phyloP scores from a whole-genome alignment of 2,113 vertebrate genomes.

The Orientallactaga bullata region DNA sequence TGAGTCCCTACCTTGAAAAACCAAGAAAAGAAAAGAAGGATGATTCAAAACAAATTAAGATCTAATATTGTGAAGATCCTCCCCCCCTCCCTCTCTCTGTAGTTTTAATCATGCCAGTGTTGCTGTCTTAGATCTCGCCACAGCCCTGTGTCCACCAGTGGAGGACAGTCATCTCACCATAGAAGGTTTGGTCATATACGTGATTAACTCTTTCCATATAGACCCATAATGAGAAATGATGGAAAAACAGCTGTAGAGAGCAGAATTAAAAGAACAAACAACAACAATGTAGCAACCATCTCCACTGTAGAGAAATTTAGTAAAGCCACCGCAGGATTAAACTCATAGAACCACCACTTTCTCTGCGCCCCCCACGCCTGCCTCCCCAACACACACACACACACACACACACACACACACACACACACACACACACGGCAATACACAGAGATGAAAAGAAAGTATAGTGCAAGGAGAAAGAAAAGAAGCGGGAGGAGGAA shows the following conservation, averaged over 20 bases:
- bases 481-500: background rate
- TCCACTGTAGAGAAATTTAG: background rate
- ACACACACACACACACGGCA: background rate
- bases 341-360: too few relatives aligned
- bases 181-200: background rate
- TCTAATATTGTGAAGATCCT: background rate
- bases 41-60: slow-evolving; percentile 16
- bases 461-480: background rate
- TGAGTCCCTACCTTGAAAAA: too few relatives aligned
- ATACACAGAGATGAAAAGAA: background rate
- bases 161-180: background rate
- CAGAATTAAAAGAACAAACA: background rate
- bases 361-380: too few relatives aligned
- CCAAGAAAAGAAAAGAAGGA: too few relatives aligned
- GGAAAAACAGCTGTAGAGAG: background rate
- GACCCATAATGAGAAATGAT: background rate
- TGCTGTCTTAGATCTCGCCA: background rate
- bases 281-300: background rate
- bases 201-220: background rate
- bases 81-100: background rate
- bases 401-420: too few relatives aligned
- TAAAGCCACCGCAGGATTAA: background rate
- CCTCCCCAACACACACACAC: too few relatives aligned
- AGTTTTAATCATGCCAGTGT: background rate
- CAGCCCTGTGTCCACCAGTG: background rate